Conservation (phyloP, 2,888 invertebrate genomes). For the Drosophila niveifrons region DNA sequence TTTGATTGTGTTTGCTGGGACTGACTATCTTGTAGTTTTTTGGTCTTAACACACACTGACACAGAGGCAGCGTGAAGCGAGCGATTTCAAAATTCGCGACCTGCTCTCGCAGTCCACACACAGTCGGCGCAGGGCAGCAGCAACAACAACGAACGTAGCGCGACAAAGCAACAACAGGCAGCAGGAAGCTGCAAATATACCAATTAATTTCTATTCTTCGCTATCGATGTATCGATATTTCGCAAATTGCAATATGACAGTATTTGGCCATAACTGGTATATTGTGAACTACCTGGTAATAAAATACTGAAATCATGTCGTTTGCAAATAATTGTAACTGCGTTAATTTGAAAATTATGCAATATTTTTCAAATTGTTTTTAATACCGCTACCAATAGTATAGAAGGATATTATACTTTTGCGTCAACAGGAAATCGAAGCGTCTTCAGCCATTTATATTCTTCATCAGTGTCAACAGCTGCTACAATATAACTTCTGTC, state of each 20-base stretch:
- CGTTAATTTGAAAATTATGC: too few species aligned
- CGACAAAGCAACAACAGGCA: conserved; percentile 60
- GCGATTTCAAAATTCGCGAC: conserved; percentile 59
- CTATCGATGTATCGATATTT: conserved; percentile 48
- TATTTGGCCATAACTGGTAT: conserved; percentile 1
- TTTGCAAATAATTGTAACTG: too few species aligned
- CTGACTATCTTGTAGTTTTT: conserved; percentile 3
- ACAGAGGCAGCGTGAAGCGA: conserved; percentile 24
- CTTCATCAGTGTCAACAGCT: too few species aligned
- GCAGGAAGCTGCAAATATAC: conserved; percentile 59
- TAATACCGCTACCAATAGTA: too few species aligned
- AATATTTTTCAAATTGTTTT: too few species aligned
- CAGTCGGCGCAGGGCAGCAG: conserved; percentile 51
- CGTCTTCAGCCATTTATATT: too few species aligned
- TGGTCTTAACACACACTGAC: conserved; percentile 1
- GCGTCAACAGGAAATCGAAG: too few species aligned
- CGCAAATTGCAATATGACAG: conserved; percentile 19
- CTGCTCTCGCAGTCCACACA: conserved; percentile 40
- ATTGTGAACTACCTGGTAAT: too few species aligned
- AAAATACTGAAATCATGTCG: too few species aligned
- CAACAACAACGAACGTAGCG: conserved; percentile 40
- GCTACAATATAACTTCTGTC: too few species aligned
- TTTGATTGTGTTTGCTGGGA: not conserved
- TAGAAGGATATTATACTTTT: too few species aligned
- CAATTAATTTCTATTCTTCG: conserved; percentile 25